Conservation (phyloP, 1,140 invertebrate genomes). For the Parasteatoda tepidariorum region DNA sequence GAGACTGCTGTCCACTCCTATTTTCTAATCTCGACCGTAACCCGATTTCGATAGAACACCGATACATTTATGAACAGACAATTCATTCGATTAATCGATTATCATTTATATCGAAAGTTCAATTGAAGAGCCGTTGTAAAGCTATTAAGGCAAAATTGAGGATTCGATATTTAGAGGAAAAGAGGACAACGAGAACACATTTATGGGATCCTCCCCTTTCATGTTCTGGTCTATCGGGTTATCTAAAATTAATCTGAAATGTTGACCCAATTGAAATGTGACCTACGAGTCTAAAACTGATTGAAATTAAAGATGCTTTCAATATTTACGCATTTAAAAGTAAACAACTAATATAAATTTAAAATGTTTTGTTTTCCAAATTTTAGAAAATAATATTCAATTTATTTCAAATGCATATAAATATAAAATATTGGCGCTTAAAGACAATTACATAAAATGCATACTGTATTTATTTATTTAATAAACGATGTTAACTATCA, state of each 20-base stretch:
- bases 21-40: too few relatives aligned
- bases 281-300: constrained; percentile 29
- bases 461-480: too few relatives aligned
- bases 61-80: neutral
- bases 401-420: too few relatives aligned
- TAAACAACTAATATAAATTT: too few relatives aligned
- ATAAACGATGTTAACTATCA: too few relatives aligned
- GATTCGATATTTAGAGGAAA: constrained; percentile 20
- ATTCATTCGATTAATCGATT: constrained; percentile 20
- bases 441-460: too few relatives aligned
- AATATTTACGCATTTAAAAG: too few relatives aligned
- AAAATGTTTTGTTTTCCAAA: too few relatives aligned
- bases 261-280: constrained; percentile 23
- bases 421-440: too few relatives aligned
- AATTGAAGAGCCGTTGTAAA: constrained; percentile 11
- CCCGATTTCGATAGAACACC: neutral
- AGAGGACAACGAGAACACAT: constrained; percentile 36
- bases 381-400: too few relatives aligned
- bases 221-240: constrained; percentile 11
- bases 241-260: constrained; percentile 39
- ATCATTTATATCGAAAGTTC: constrained; percentile 27
- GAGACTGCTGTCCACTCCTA: too few relatives aligned
- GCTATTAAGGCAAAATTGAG: constrained; percentile 32
- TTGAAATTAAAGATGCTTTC: too few relatives aligned
- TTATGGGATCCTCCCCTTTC: constrained; percentile 28